Conservation (phyloP, 2,113 vertebrate genomes). For the Chamaetylas fuelleborni region DNA sequence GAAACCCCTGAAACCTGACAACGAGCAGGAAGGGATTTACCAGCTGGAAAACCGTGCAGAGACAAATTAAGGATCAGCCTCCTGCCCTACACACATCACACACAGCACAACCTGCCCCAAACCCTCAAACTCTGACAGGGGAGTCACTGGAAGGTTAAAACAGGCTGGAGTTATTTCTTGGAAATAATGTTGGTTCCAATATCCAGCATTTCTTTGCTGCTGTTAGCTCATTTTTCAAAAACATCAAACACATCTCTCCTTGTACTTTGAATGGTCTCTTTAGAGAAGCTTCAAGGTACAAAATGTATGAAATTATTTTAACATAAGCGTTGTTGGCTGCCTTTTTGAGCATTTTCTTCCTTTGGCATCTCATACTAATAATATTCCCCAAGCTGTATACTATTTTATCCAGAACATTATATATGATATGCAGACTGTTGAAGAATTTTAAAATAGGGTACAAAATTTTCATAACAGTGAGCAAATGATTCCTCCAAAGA, state of each 20-base stretch:
- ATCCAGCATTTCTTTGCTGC: neutral
- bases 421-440: neutral
- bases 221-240: neutral
- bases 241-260: neutral
- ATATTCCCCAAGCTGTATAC: neutral
- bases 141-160: neutral
- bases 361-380: neutral
- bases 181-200: neutral
- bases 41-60: neutral
- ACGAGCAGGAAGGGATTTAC: neutral
- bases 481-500: constrained; percentile 30
- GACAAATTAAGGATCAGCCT: neutral
- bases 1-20: neutral
- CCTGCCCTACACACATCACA: accelerated
- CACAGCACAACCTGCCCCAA: neutral
- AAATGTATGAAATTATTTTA: neutral
- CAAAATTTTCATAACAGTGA: constrained; percentile 3
- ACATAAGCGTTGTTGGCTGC: neutral
- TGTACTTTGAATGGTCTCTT: neutral
- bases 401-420: neutral
- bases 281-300: neutral
- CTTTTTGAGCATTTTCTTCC: neutral
- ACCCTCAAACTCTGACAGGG: accelerated
- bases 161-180: neutral
- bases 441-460: constrained; percentile 40